A percentile compares a stretch with the other conserved stretches of the same genome.
phyloP scores from a whole-genome alignment of 2,888 invertebrate species.

The Stenolophus ochropezus region DNA sequence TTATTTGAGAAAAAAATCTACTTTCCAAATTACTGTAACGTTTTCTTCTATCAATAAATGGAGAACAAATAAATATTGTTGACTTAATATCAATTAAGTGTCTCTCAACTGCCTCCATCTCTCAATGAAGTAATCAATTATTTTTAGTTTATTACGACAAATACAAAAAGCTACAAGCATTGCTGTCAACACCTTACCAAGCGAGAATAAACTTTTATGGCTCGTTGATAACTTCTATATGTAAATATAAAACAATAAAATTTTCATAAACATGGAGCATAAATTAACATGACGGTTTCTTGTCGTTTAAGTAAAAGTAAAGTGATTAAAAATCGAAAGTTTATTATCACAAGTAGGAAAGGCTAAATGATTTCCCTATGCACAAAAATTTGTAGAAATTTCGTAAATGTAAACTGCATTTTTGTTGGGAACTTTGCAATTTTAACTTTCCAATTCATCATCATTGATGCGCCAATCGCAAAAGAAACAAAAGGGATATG shows the following conservation, averaged over 20 bases:
- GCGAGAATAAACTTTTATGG: conserved; percentile 1
- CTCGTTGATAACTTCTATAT: conserved; percentile 33
- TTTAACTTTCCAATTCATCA: no score
- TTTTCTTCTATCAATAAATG: background rate
- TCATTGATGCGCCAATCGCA: no score
- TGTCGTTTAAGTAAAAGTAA: conserved; percentile 4
- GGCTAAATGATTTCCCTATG: no score
- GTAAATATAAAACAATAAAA: conserved; percentile 45
- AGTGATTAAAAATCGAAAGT: conserved; percentile 16
- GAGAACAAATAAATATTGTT: conserved; percentile 34
- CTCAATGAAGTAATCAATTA: conserved; percentile 43
- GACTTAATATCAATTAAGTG: conserved; percentile 42
- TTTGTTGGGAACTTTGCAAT: no score
- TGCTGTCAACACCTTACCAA: background rate
- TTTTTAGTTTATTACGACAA: conserved; percentile 35
- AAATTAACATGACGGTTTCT: background rate
- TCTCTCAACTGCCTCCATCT: background rate
- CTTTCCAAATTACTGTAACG: background rate
- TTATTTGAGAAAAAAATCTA: no score
- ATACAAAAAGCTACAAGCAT: conserved; percentile 26
- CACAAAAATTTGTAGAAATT: no score
- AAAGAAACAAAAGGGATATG: no score
- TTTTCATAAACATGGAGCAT: conserved; percentile 31
- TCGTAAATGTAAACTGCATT: no score
- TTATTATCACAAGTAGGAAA: background rate